Base-by-base conservation (phyloP, 2,888 invertebrate species). In the Drosophila seclusa region DNA sequence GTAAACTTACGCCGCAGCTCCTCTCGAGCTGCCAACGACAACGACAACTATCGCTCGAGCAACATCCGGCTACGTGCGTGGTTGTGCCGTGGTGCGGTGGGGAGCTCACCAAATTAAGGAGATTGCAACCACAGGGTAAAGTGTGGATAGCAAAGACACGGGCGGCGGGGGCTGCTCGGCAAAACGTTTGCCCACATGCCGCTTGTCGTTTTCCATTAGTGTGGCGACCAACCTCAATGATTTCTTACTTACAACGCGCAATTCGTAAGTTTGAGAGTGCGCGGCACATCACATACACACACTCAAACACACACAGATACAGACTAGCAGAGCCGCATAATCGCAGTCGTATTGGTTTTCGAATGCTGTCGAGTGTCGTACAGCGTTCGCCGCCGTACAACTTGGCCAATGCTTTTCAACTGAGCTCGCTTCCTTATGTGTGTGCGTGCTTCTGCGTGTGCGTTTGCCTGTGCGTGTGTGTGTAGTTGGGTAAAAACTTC, bases 141-240 rank as follows among this genome's bases (percentile, higher is more conserved):
- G n/a, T 32, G 34, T 42, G 32, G 57, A 29, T 7, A 24, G 63
- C 42, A 4, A 11, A 29, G 21, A 6, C 18, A 27, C 18, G 45
- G 42, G 11, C 8, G 7, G 7, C n/a, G 34, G n/a, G 32, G 2
- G 54, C 38, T 31, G 59, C 24, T 53, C 62, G 57, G 72, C 50
- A 75, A 73, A 78, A 66, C 78, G 74, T 80, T 78, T 85, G 77
- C 81, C 86, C 90, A 88, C 87, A 87, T 88, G 87, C 81, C 82
- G 83, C 88, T 81, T 85, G 87, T 87, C 90, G 87, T 83, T 88
- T 83, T 86, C 86, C 90, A 90, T 90, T 87, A 87, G 90, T 76
- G 85, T 65, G 75, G 77, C 81, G 87, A 83, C 90, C 88, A 88
- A 83, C 90, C 86, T 90, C 89, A 88, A 90, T 87, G 87, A 87